Base-by-base conservation (phyloP, 2,797 vertebrate genomes). In the Peromyscus attwateri region DNA sequence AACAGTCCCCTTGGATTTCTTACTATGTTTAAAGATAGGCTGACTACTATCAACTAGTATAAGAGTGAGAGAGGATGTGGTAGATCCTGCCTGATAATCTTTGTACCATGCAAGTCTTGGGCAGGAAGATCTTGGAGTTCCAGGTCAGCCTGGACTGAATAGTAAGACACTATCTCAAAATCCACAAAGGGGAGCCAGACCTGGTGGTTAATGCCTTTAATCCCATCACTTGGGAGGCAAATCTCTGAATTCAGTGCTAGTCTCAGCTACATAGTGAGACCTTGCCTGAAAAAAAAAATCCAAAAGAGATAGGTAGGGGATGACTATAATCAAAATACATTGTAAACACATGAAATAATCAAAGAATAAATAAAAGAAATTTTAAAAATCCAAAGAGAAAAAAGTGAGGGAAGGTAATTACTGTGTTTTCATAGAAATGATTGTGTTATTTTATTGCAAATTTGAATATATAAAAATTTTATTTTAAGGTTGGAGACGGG, bases 401-500 rank as follows among this genome's bases (percentile, higher is more conserved):
- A 90, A 43, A 62, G 37, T 68, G n/a, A 16, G 57, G 34, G 49
- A 17, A 29, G 12, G 31, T 89, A 11, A 6, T 91, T 85, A 57
- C 46, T 81, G 19, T 89, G 17, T 92, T 94, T 90, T 94, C 55
- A 62, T 97, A 93, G 82, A 91, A 55, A 73, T 95, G 71, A 49
- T 89, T 14, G 1, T 96, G 31, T 84, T 60, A 77, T 96, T 92
- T 83, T 93, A 85, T n/a, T 5, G 66, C 84, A 3, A 88, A 91
- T 85, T 89, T 75, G 21, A 93, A 64, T 93, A 4, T 85, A 34
- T 92, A 85, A 95, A 94, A 81, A 84, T 85, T 93, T 94, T 95
- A 57, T 97, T 97, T 96, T 92, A 97, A 99, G 99, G 98, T 89
- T 99, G 99, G 99, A 99, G 99, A 70, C 98, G 97, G 66, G 98